phyloP scores from a whole-genome alignment of 2,113 vertebrate genomes.

The Porphyrio hochstetteri region DNA sequence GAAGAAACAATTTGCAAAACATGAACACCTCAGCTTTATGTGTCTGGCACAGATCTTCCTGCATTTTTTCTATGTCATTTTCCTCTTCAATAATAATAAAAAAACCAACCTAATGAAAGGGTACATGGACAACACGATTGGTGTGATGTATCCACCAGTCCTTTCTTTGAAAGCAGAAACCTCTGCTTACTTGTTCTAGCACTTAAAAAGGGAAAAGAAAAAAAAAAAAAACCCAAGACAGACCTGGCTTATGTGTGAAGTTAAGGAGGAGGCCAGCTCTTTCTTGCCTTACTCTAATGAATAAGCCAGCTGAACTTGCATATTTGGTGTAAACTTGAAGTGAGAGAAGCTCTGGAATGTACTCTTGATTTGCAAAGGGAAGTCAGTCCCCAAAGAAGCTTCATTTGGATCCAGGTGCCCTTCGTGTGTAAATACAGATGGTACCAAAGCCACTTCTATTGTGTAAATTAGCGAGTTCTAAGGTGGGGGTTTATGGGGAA shows the following conservation, averaged over 20 bases:
- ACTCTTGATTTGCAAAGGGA: slow-evolving; percentile 17
- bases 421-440: slow-evolving; percentile 43
- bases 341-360: slow-evolving; percentile 42
- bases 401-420: slow-evolving; percentile 33
- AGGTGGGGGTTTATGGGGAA: slow-evolving; percentile 44
- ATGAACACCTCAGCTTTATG: not conserved
- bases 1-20: slow-evolving; percentile 38
- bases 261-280: not conserved
- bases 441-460: slow-evolving; percentile 46
- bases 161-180: slow-evolving; percentile 2
- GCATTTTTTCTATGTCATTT: not conserved
- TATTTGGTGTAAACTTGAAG: slow-evolving; percentile 43
- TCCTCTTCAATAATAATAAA: not conserved
- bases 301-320: not conserved
- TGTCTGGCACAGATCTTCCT: not conserved
- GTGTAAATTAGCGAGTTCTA: slow-evolving; percentile 38
- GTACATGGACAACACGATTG: not conserved
- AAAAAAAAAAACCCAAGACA: not conserved
- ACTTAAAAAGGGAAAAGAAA: not conserved
- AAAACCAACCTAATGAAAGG: not conserved
- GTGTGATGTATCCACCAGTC: not conserved
- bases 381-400: slow-evolving; percentile 17
- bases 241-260: not conserved
- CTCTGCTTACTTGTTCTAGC: not conserved
- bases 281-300: slow-evolving; percentile 3